Evolutionary conservation across 37 sponge, comb jelly and placozoan species (phyloP).

Genomic region (Haliclona indistincta): DNA sequence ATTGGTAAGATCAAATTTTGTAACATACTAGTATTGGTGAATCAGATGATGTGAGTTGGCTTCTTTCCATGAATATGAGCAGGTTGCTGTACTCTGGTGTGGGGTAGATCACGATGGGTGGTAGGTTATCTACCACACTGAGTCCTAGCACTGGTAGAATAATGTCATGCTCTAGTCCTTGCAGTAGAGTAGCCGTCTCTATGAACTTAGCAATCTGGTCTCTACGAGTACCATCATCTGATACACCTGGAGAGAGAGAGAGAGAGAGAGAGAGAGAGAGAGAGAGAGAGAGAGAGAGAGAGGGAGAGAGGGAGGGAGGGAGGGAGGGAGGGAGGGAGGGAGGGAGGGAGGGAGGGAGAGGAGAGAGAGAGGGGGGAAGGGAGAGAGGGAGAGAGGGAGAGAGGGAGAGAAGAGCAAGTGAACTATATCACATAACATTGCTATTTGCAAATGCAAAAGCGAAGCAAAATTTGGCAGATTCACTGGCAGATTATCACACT

Average conservation of each 20-base stretch:
- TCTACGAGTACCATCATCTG: slow-evolving; percentile 32
- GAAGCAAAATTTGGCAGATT: too few species aligned
- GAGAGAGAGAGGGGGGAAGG: not conserved
- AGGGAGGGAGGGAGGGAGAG: not conserved
- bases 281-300: not conserved
- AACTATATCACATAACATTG: too few species aligned
- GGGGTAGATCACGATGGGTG: slow-evolving; percentile 71
- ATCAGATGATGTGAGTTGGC: slow-evolving; percentile 32
- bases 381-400: too few species aligned
- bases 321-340: not conserved
- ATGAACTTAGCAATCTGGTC: slow-evolving; percentile 70
- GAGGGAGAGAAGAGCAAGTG: too few species aligned
- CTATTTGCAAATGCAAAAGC: too few species aligned
- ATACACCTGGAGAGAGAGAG: slow-evolving; percentile 13
- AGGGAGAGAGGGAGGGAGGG: not conserved
- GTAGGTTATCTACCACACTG: slow-evolving; percentile 69
- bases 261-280: slow-evolving; percentile 2
- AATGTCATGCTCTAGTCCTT: slow-evolving; percentile 57
- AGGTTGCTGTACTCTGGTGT: slow-evolving; percentile 58
- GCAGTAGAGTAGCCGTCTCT: slow-evolving; percentile 51
- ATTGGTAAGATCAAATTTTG: too few species aligned
- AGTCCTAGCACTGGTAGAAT: slow-evolving; percentile 47
- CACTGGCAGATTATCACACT: too few species aligned
- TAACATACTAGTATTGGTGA: too few species aligned
- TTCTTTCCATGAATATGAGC: slow-evolving; percentile 49